Evolutionary conservation across 2,888 invertebrate species (phyloP).

Genomic region (Pycnomerus fuliginosus): DNA sequence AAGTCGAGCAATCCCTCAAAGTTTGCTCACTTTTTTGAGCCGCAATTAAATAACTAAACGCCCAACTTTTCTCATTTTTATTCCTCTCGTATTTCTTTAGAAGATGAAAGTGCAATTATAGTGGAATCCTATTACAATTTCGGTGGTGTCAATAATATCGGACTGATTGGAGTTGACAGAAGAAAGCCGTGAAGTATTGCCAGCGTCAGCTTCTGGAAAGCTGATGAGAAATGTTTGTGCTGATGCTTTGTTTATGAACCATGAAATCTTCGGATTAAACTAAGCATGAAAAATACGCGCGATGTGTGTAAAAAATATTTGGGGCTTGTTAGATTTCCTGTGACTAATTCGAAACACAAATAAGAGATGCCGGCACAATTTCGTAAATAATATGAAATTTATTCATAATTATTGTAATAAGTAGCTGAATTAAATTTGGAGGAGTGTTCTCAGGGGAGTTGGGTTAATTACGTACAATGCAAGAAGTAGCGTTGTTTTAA

Average conservation of each 20-base stretch:
- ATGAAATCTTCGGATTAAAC: constrained; percentile 9
- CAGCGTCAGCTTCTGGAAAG: constrained; percentile 3
- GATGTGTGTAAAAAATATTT: constrained; percentile 2
- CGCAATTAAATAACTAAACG: not conserved
- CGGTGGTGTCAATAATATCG: not conserved
- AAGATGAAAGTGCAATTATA: not conserved
- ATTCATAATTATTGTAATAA: no score
- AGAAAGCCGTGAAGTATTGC: not conserved
- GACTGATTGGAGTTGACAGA: not conserved
- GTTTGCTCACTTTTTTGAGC: not conserved
- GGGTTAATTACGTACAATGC: no score
- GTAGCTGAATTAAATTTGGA: no score
- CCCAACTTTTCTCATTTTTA: no score
- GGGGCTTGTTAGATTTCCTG: no score
- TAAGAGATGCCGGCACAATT: no score
- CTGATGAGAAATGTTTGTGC: constrained; percentile 9
- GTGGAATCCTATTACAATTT: constrained; percentile 1
- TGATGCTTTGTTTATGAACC: constrained; percentile 13
- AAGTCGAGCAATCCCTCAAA: not conserved
- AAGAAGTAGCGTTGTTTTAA: no score
- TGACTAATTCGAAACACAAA: no score
- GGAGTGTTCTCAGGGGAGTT: no score
- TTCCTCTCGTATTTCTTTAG: no score
- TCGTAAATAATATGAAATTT: no score
- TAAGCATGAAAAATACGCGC: constrained; percentile 11